A percentile compares a stretch with the other conserved stretches of the same genome.
phyloP scores from a whole-genome alignment of 2,113 vertebrate species.

The Romanogobio albipinnatus region DNA sequence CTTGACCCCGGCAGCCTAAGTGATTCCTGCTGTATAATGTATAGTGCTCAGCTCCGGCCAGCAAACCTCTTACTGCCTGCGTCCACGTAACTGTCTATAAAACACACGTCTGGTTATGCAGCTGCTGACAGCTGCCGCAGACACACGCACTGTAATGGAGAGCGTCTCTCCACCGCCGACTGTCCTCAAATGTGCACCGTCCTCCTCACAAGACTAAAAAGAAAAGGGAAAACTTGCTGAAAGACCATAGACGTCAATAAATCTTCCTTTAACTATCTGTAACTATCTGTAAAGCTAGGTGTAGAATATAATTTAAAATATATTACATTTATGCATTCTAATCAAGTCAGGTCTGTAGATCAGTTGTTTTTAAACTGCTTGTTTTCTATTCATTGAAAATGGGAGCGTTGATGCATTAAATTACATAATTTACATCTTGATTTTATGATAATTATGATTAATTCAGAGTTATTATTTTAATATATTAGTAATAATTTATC shows the following conservation, averaged over 20 bases:
- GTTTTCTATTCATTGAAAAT: neutral
- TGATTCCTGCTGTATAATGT: conserved; percentile 54
- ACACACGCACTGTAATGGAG: conserved; percentile 49
- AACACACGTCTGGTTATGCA: conserved; percentile 50
- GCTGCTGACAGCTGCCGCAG: conserved; percentile 56
- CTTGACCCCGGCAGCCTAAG: conserved; percentile 52
- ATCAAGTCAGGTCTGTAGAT: neutral
- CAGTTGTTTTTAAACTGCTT: neutral
- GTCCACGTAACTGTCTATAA: conserved; percentile 44
- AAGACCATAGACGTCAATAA: neutral
- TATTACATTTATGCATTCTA: neutral
- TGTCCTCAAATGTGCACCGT: neutral
- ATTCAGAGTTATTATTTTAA: too few species aligned
- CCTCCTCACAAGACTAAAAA: conserved; percentile 5
- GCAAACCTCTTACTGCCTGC: conserved; percentile 50
- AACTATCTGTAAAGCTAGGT: neutral
- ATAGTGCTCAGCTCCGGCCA: conserved; percentile 44
- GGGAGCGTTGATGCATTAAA: neutral
- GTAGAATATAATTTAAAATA: neutral
- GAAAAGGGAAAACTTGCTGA: neutral
- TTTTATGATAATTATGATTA: neutral
- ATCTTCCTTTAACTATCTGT: neutral
- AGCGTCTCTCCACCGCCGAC: neutral
- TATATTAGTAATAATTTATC: too few species aligned
- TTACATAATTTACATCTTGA: neutral